phyloP scores from a whole-genome alignment of 2,888 invertebrate genomes.

The Linnaemya tessellans region DNA sequence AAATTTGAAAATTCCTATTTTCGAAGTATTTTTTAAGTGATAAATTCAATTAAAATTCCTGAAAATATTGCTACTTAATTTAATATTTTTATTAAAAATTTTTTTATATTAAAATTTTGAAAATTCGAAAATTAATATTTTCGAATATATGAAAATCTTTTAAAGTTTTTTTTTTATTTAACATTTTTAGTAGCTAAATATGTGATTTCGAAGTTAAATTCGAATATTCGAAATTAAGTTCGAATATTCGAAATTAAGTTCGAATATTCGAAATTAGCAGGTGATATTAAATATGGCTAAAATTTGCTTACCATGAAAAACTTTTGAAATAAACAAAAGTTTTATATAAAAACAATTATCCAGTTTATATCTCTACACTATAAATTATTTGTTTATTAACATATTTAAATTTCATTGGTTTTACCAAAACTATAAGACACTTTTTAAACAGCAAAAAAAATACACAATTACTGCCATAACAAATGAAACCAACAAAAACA shows the following conservation, averaged over 20 bases:
- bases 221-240: neutral
- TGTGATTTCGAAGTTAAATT: too few species aligned
- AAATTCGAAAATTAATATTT: neutral
- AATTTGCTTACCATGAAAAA: neutral
- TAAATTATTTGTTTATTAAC: neutral
- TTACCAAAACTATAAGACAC: neutral
- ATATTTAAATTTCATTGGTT: neutral
- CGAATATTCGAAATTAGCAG: neutral
- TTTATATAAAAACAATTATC: neutral
- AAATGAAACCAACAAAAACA: constrained; percentile 38
- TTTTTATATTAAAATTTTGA: too few species aligned
- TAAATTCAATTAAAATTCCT: too few species aligned
- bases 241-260: neutral
- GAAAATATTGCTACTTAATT: too few species aligned
- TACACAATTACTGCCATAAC: constrained; percentile 59
- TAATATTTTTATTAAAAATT: too few species aligned
- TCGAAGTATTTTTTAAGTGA: too few species aligned
- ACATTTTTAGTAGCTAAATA: too few species aligned
- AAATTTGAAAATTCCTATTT: too few species aligned
- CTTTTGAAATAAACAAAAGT: neutral
- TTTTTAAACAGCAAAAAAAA: constrained; percentile 31
- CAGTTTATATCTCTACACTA: constrained; percentile 20
- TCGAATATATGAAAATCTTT: neutral
- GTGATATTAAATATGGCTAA: too few species aligned
- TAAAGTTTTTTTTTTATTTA: too few species aligned